These are phyloP conservation scores for Tyrophagus putrescentiae DNA, from an alignment of 1,140 invertebrate species.

Conservation along the genomic window DNA sequence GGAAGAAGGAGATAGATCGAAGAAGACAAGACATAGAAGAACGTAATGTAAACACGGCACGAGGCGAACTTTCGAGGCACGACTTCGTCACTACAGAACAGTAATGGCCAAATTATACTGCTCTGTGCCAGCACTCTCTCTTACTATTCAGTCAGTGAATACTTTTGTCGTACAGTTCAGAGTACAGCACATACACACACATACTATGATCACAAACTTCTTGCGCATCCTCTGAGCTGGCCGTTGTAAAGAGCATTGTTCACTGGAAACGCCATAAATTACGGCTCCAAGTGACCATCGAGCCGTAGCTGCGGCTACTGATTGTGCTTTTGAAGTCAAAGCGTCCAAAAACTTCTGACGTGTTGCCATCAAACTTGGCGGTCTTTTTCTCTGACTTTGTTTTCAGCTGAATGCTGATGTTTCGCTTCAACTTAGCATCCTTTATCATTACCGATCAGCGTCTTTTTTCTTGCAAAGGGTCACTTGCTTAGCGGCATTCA, in stretches of 20 bases:
- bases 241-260: no score
- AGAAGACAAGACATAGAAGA: background rate
- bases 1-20: background rate
- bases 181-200: no score
- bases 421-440: no score
- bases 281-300: background rate
- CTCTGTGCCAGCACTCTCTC: background rate
- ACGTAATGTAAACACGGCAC: background rate
- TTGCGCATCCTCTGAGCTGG: no score
- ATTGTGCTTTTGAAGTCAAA: no score
- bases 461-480: no score
- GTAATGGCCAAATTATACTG: conserved; percentile 10
- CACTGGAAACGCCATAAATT: background rate
- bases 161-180: background rate
- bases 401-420: no score
- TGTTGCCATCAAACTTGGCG: background rate
- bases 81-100: no score
- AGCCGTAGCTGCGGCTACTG: no score
- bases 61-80: background rate
- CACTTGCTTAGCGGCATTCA: background rate
- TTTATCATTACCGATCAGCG: conserved; percentile 9
- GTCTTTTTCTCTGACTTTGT: no score
- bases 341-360: no score
- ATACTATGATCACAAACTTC: no score
- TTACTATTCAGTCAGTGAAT: background rate